These are phyloP conservation scores for Actinernus sp. DNA, from an alignment of 92 coral and sea anemone genomes.

Conservation along the genomic window DNA sequence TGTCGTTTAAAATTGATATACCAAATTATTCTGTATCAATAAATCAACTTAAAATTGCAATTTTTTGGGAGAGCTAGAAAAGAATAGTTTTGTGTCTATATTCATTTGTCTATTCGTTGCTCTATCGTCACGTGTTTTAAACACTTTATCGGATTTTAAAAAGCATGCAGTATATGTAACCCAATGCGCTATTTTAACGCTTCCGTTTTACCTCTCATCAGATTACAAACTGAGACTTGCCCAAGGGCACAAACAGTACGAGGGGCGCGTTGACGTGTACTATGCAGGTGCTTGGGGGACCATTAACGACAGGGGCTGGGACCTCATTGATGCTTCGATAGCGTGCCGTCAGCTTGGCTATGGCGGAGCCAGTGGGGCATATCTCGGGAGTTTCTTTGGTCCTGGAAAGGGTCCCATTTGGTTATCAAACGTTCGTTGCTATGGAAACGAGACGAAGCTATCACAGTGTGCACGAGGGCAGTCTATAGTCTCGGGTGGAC, in stretches of 20 bases:
- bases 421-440: constrained; percentile 52
- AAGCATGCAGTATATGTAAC: no score
- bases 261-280: constrained; percentile 61
- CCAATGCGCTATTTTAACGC: no score
- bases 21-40: no score
- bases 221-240: constrained; percentile 12
- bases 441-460: constrained; percentile 36
- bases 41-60: no score
- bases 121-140: no score
- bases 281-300: constrained; percentile 71
- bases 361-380: constrained; percentile 61
- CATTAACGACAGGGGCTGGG: constrained; percentile 65
- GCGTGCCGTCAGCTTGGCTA: constrained; percentile 47
- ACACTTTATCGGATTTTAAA: no score
- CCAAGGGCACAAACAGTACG: not conserved
- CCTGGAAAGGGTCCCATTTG: constrained; percentile 62
- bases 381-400: constrained; percentile 44
- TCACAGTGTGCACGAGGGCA: constrained; percentile 23
- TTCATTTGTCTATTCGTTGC: no score
- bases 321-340: constrained; percentile 61
- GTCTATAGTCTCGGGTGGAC: constrained; percentile 1
- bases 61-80: no score
- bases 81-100: no score
- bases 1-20: no score
- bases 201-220: no score